Evolutionary conservation across 2,888 invertebrate species (phyloP).

Genomic region (Ryuthela nishihirai): DNA sequence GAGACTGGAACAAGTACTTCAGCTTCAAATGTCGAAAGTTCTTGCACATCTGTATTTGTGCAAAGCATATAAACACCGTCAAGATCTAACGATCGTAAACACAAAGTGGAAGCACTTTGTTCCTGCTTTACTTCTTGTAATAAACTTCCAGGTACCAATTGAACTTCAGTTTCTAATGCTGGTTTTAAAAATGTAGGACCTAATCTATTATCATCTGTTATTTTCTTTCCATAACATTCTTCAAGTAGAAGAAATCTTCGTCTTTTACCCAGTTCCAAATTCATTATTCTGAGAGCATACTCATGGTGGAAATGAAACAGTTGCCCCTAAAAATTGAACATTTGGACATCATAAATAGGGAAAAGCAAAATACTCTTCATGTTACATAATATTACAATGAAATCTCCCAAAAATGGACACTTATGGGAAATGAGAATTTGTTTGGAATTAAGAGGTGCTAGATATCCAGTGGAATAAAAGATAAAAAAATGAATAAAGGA

Average conservation of each 20-base stretch:
- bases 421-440: too few species aligned
- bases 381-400: too few species aligned
- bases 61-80: slow-evolving; percentile 34
- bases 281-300: too few species aligned
- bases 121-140: slow-evolving; percentile 18
- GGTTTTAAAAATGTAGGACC: slow-evolving; percentile 10
- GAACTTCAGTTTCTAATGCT: slow-evolving; percentile 32
- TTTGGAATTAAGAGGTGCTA: too few species aligned
- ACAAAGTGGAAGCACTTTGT: slow-evolving; percentile 19
- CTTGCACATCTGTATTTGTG: slow-evolving; percentile 21
- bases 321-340: too few species aligned
- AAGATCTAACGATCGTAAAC: slow-evolving; percentile 35
- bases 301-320: too few species aligned
- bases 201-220: slow-evolving; percentile 23
- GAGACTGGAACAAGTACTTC: slow-evolving; percentile 34
- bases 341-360: too few species aligned
- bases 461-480: too few species aligned
- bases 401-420: too few species aligned
- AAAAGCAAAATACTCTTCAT: too few species aligned
- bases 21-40: slow-evolving; percentile 33
- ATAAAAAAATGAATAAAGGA: too few species aligned
- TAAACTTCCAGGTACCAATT: slow-evolving; percentile 32
- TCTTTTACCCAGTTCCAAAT: slow-evolving; percentile 1
- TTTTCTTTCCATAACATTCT: slow-evolving; percentile 35
- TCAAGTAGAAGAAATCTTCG: slow-evolving; percentile 27